Conservation (phyloP, 2,797 vertebrate genomes). For the Myiothlypis coronata region DNA sequence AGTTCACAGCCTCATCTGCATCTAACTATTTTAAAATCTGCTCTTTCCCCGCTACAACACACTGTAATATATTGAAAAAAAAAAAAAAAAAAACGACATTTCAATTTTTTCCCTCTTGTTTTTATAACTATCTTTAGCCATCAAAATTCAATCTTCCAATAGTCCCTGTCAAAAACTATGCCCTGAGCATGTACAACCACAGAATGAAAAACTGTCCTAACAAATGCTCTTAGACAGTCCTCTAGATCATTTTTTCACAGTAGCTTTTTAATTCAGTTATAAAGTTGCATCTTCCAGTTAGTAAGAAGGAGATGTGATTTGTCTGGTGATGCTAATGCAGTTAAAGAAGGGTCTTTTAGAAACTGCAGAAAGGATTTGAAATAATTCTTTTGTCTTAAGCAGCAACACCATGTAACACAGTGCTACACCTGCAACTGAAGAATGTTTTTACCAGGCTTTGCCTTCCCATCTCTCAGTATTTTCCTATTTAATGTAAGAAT, state of each 20-base stretch:
- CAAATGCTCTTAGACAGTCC: constrained; percentile 1
- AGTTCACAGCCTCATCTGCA: accelerated
- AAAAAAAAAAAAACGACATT: background rate
- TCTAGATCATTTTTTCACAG: background rate
- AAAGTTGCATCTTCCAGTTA: constrained; percentile 15
- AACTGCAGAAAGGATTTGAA: background rate
- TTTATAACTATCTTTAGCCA: background rate
- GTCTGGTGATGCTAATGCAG: background rate
- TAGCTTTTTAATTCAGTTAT: constrained; percentile 30
- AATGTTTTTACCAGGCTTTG: background rate
- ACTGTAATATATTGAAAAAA: background rate
- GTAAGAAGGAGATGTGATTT: background rate
- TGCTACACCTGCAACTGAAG: background rate
- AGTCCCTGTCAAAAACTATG: background rate
- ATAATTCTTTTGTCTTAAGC: background rate
- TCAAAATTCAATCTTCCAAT: background rate
- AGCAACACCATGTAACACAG: background rate
- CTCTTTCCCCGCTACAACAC: background rate
- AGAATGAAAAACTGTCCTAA: background rate
- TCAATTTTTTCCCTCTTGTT: background rate
- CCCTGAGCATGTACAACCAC: background rate
- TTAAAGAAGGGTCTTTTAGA: background rate
- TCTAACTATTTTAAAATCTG: background rate
- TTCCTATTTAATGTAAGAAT: background rate
- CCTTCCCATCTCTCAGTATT: background rate